Conservation (phyloP, 2,113 vertebrate genomes). For the Melanerpes aurifrons region DNA sequence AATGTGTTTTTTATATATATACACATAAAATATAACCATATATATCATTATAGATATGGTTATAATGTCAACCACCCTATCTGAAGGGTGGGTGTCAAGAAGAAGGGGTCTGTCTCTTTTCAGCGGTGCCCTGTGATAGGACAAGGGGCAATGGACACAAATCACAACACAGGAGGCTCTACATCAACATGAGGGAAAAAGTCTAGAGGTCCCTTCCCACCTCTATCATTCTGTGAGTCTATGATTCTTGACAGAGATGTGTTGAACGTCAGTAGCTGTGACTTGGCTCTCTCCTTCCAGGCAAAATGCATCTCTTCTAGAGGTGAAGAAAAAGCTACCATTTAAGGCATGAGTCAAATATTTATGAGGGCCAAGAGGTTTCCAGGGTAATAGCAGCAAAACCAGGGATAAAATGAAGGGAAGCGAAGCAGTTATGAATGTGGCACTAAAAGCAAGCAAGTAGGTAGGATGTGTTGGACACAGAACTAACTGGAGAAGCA, state of each 20-base stretch:
- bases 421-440: neutral
- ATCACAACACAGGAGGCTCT: too few species aligned
- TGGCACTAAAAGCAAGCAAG: neutral
- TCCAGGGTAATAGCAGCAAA: neutral
- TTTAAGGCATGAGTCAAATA: neutral
- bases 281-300: neutral
- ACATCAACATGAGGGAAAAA: too few species aligned
- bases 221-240: too few species aligned
- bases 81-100: too few species aligned
- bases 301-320: neutral
- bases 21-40: too few species aligned
- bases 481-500: neutral
- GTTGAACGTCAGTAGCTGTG: neutral
- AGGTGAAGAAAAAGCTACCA: neutral
- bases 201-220: too few species aligned
- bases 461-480: neutral
- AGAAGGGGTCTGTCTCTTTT: too few species aligned
- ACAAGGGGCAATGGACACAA: too few species aligned
- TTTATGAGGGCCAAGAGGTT: neutral
- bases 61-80: too few species aligned
- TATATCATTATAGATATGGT: too few species aligned
- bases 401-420: neutral
- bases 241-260: neutral
- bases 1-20: too few species aligned
- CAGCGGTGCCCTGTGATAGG: too few species aligned